Percentiles rank a stretch among this genome's conserved stretches.
Evolutionary conservation across 2,888 invertebrate genomes (phyloP).

Genomic region (Hirtodrosophila histrioides): DNA sequence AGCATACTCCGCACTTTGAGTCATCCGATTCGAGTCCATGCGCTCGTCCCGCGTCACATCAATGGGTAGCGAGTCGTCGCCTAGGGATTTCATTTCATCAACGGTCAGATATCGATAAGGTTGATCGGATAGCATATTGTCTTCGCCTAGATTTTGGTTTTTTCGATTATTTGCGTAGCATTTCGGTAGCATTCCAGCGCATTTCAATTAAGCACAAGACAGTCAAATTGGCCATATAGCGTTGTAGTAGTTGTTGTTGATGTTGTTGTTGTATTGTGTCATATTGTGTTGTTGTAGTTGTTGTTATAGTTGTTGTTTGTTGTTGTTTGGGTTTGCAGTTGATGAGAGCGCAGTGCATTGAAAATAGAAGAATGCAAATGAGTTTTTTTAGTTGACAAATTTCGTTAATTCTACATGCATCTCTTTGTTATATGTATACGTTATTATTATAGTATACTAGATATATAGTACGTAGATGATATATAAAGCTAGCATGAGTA

Average conservation of each 20-base stretch:
- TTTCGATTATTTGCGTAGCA: slow-evolving; percentile 51
- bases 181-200: slow-evolving; percentile 71
- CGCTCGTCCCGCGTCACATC: slow-evolving; percentile 96
- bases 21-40: slow-evolving; percentile 88
- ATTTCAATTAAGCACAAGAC: slow-evolving; percentile 73
- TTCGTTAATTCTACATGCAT: slow-evolving; percentile 62
- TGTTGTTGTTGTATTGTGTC: slow-evolving; percentile 41
- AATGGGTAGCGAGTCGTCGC: slow-evolving; percentile 96
- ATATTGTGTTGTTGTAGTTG: slow-evolving; percentile 37
- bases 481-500: slow-evolving; percentile 58
- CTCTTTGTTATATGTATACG: slow-evolving; percentile 25
- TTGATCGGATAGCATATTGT: slow-evolving; percentile 94
- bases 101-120: slow-evolving; percentile 96
- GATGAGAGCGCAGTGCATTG: slow-evolving; percentile 77
- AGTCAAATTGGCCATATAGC: slow-evolving; percentile 75
- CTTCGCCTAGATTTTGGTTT: slow-evolving; percentile 89
- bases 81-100: slow-evolving; percentile 97
- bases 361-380: slow-evolving; percentile 80
- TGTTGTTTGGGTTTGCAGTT: slow-evolving; percentile 50
- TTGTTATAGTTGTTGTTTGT: slow-evolving; percentile 42
- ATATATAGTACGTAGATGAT: slow-evolving; percentile 48
- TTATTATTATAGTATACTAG: slow-evolving; percentile 28
- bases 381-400: slow-evolving; percentile 73
- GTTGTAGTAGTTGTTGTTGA: slow-evolving; percentile 46
- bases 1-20: slow-evolving; percentile 84